phyloP scores from a whole-genome alignment of 2,113 vertebrate species.

The Puffinus mauretanicus region DNA sequence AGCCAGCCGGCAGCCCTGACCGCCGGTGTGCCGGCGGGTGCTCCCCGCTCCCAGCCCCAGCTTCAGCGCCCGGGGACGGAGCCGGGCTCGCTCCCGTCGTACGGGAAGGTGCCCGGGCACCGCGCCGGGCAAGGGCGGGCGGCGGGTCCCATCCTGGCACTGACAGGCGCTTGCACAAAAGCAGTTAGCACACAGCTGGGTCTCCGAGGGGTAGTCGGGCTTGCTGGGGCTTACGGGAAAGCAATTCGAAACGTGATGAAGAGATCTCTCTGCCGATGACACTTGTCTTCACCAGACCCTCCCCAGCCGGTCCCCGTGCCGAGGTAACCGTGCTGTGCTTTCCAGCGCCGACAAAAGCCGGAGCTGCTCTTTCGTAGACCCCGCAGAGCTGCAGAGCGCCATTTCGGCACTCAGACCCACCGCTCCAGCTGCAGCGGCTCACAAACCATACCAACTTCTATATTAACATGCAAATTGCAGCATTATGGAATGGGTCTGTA shows the following conservation, averaged over 20 bases:
- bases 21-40: background rate
- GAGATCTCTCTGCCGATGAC: background rate
- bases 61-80: background rate
- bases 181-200: background rate
- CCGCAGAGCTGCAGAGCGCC: background rate
- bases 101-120: background rate
- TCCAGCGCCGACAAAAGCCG: background rate
- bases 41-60: background rate
- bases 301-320: background rate
- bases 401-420: background rate
- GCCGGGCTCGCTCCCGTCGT: rapidly evolving
- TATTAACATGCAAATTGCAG: background rate
- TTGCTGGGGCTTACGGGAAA: slow-evolving; percentile 8
- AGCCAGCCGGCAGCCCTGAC: background rate
- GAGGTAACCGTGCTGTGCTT: background rate
- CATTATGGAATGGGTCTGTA: background rate
- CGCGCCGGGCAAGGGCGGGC: rapidly evolving
- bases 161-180: background rate
- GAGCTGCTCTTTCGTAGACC: background rate
- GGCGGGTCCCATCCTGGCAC: background rate
- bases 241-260: background rate
- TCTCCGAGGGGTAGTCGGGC: slow-evolving; percentile 12
- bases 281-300: background rate
- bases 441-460: background rate
- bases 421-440: background rate